phyloP scores from a whole-genome alignment of 1,140 invertebrate species.

The Drosophila nebulosa region DNA sequence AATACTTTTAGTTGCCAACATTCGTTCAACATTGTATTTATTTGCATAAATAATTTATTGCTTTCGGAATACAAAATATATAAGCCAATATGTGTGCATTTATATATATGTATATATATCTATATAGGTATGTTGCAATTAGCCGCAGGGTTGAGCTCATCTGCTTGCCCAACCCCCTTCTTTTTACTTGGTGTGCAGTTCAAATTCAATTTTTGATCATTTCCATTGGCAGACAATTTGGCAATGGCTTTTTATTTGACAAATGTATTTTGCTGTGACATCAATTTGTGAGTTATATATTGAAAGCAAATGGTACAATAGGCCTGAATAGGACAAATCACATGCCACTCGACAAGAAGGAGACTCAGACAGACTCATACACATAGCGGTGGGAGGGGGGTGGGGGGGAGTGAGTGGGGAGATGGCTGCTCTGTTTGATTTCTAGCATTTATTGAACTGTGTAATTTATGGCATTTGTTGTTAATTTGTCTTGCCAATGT shows the following conservation, averaged over 20 bases:
- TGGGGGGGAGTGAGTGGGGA: too few species aligned
- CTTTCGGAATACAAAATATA: constrained; percentile 2
- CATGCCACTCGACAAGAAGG: constrained; percentile 22
- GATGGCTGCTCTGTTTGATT: constrained; percentile 13
- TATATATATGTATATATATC: background rate
- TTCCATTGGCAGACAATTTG: constrained; percentile 37
- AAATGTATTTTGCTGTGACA: constrained; percentile 52
- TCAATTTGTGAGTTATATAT: constrained; percentile 37
- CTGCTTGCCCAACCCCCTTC: background rate
- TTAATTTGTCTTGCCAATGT: constrained; percentile 65
- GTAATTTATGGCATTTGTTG: constrained; percentile 74
- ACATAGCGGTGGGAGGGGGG: background rate
- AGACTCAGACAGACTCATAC: background rate
- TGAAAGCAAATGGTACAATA: constrained; percentile 42
- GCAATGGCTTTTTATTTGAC: constrained; percentile 33
- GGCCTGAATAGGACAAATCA: constrained; percentile 45
- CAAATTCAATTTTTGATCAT: constrained; percentile 60
- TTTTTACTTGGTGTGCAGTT: constrained; percentile 19
- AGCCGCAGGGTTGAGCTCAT: constrained; percentile 14
- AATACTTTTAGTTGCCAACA: constrained; percentile 44
- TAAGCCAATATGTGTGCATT: constrained; percentile 27
- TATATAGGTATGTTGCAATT: constrained; percentile 56
- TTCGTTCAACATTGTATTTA: constrained; percentile 17
- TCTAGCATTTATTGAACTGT: constrained; percentile 50
- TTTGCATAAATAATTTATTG: constrained; percentile 61